Evolutionary conservation across 2,888 invertebrate genomes (phyloP).

Genomic region (Ctenicera cuprea): DNA sequence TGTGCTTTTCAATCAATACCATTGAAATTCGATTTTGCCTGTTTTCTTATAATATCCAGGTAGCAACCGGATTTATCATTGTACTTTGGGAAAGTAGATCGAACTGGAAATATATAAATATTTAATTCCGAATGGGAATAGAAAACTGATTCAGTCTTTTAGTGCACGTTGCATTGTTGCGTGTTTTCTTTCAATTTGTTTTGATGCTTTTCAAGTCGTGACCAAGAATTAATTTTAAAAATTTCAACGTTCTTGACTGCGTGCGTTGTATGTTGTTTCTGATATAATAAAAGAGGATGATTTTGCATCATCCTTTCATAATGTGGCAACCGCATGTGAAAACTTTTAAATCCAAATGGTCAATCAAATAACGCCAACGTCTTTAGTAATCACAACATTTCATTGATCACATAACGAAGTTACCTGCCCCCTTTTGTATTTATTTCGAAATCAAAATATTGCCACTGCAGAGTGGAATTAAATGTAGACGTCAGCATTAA

Average conservation of each 20-base stretch:
- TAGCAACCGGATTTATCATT: slow-evolving; percentile 62
- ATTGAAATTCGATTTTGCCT: slow-evolving; percentile 68
- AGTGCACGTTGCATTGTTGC: slow-evolving; percentile 23
- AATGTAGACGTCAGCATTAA: background rate
- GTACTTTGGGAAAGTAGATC: slow-evolving; percentile 59
- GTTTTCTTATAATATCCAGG: slow-evolving; percentile 68
- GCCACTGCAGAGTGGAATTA: slow-evolving; percentile 13
- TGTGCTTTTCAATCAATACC: slow-evolving; percentile 62
- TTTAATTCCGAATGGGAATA: slow-evolving; percentile 50
- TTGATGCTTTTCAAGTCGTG: slow-evolving; percentile 30
- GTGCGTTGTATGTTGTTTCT: slow-evolving; percentile 26
- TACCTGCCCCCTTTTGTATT: background rate
- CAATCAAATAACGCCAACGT: slow-evolving; percentile 41
- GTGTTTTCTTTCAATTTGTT: slow-evolving; percentile 33
- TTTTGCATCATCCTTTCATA: slow-evolving; percentile 49
- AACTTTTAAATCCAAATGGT: slow-evolving; percentile 33
- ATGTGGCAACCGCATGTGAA: slow-evolving; percentile 10
- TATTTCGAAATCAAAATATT: slow-evolving; percentile 39
- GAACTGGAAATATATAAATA: slow-evolving; percentile 52
- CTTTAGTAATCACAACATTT: slow-evolving; percentile 29
- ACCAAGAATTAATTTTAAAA: slow-evolving; percentile 43
- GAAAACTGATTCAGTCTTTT: slow-evolving; percentile 37
- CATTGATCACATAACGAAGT: slow-evolving; percentile 43
- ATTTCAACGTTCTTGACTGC: slow-evolving; percentile 32
- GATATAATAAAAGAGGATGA: slow-evolving; percentile 46